Evolutionary conservation across 2,797 vertebrate genomes (phyloP), one percentile per base, ranked within the genome.

Genomic region (Sebastes itinus): DNA sequence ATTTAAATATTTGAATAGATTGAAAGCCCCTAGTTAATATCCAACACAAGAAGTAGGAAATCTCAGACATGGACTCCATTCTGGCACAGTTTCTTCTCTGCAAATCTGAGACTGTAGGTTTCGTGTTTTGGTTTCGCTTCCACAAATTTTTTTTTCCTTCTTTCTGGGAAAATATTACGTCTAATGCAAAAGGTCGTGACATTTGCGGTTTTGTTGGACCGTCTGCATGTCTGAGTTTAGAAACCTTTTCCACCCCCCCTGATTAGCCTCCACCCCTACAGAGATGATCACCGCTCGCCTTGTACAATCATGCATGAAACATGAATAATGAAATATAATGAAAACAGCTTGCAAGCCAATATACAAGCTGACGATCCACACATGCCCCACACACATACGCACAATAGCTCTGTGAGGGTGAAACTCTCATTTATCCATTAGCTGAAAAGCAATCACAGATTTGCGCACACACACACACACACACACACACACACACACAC

Each of bases 241-340:
- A 82, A 88, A 75, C 74, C 78, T 80, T 56, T 82, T 77, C 75
- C 54, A 56, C 8, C 75, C 86, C 86, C 68, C 52, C 75, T 83
- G 85, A 89, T 91, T 91, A 86, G 87, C 86, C 83, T 88, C 78
- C 79, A 46, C 84, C 85, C 84, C 86, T 7, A 61, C 76, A 55
- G 75, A 86, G 89, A 75, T 82, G 89, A 93, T 94, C 91, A 83
- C 58, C 54, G 83, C 84, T 87, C 69, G 49, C 87, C 74, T 82
- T 88, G 89, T 82, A 92, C 92, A 88, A 93, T 84, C 93, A 92
- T 88, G 90, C 90, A 90, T 93, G 87, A 93, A 93, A 95, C 89
- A 94, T 93, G 88, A 94, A 93, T 93, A 94, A 95, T 91, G 91
- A 92, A 93, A 93, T 91, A 88, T 92, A 90, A 92, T 92, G 87